Evolutionary conservation across 2,888 invertebrate genomes (phyloP), one percentile per base, ranked within the genome.

Genomic region (Tholera decimalis): DNA sequence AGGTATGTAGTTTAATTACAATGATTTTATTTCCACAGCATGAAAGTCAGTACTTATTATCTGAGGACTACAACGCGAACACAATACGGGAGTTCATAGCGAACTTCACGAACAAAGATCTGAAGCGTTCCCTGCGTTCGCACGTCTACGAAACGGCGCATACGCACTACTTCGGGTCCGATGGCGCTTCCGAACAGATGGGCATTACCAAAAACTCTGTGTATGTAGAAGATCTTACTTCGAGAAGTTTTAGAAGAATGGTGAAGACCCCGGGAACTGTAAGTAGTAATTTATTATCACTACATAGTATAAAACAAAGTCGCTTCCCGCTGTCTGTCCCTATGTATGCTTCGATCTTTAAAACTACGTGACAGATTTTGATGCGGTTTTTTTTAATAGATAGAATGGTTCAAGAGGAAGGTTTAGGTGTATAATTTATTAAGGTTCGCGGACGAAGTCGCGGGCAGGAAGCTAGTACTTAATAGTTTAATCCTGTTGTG

Each of bases 41-140:
- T 87, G 98, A 98, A 85, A 93, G 92, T 83, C 97, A 97, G 87
- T 97, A 97, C 84, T 90, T 97, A 13, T 93, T 97, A 84, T 88
- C 96, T 44, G 94, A 93, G 50, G 91, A 94, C 9, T 92, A 96
- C 77, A 96, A 92, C 63, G 95, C 95, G 61, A 89, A 89, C 73
- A 94, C 95, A 37, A 64, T 96, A 3, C 85, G 96, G 65, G 92
- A 96, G 56, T 96, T 96, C 80, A 96, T 97, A 54, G 86, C 87
- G 63, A 96, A 96, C 79, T 97, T 95, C 83, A 96, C 96, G 0
- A 81, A 80, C 37, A 92, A 92, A 59, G 81, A 67, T 5, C 53
- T 95, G 39, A 92, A 92, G 77, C 90, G 94, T 11, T 88, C 92
- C n/a, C 73, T 96, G 5, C 92, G 95, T 2, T 88, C 92, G 15